Percentiles rank a stretch among this genome's conserved stretches.
These are phyloP conservation scores for Tokudaia tokunoshimensis DNA, from an alignment of 2,797 vertebrate genomes.

Conservation along the genomic window DNA sequence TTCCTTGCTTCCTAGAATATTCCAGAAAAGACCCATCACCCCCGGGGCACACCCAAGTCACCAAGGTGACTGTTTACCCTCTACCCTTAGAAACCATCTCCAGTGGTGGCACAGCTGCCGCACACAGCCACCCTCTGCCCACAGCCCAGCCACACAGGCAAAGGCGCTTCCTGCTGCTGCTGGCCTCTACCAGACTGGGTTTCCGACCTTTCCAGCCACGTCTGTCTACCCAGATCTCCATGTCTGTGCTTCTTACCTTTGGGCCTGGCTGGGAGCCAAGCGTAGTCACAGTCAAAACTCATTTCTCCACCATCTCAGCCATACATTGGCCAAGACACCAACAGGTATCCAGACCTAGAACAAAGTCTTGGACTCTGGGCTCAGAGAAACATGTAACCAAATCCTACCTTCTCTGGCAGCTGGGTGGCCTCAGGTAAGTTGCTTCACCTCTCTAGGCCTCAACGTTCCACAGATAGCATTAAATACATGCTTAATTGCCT, in stretches of 20 bases:
- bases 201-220: background rate
- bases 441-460: background rate
- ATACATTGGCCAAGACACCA: background rate
- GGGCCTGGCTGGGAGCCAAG: background rate
- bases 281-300: background rate
- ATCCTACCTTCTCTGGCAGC: background rate
- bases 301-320: background rate
- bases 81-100: slow-evolving; percentile 77
- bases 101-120: slow-evolving; percentile 49
- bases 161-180: slow-evolving; percentile 75
- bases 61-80: slow-evolving; percentile 80
- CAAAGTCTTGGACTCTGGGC: background rate
- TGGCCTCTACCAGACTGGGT: slow-evolving; percentile 53
- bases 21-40: slow-evolving; percentile 67
- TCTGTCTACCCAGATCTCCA: background rate
- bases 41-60: slow-evolving; percentile 64
- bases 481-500: background rate
- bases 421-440: background rate
- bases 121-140: slow-evolving; percentile 69
- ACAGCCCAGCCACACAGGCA: slow-evolving; percentile 66
- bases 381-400: background rate
- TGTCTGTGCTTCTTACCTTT: background rate
- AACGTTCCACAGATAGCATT: accelerated
- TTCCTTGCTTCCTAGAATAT: slow-evolving; percentile 71
- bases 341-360: background rate